Conservation (phyloP, 2,888 invertebrate genomes). For the Aporophyla nigra region DNA sequence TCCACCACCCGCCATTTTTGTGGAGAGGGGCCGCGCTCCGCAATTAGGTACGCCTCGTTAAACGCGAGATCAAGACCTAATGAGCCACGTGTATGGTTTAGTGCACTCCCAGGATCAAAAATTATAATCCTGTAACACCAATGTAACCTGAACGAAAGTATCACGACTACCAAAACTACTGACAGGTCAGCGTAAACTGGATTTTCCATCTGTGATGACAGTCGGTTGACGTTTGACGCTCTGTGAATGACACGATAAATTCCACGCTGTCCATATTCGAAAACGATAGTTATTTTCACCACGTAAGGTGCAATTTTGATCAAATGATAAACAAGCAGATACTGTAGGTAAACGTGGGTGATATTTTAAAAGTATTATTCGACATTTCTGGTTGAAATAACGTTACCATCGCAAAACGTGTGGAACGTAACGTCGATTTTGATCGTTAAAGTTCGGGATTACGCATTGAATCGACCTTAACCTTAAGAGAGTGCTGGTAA, state of each 20-base stretch:
- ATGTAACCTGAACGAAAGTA: conserved; percentile 65
- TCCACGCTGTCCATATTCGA: conserved; percentile 50
- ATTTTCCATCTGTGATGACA: conserved; percentile 75
- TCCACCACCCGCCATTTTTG: conserved; percentile 79
- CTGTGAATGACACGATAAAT: conserved; percentile 75
- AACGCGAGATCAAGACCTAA: conserved; percentile 87
- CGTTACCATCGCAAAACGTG: conserved; percentile 39
- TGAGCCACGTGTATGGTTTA: conserved; percentile 88
- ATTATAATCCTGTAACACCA: conserved; percentile 82
- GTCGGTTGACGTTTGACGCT: conserved; percentile 80
- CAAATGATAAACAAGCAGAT: conserved; percentile 24
- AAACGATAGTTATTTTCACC: conserved; percentile 65
- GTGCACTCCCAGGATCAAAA: conserved; percentile 86
- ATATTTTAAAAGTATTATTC: conserved; percentile 55
- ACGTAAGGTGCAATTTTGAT: conserved; percentile 67
- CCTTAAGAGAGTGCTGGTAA: conserved; percentile 62
- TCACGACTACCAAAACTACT: neutral
- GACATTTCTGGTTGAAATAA: conserved; percentile 50
- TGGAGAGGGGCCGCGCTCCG: conserved; percentile 75
- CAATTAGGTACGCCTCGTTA: conserved; percentile 88
- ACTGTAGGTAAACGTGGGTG: conserved; percentile 30
- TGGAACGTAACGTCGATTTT: conserved; percentile 40
- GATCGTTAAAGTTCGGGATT: conserved; percentile 55
- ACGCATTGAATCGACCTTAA: conserved; percentile 60
- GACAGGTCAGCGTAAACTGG: conserved; percentile 67